Evolutionary conservation across 2,797 vertebrate genomes (phyloP).

Genomic region (Chrosomus eos): DNA sequence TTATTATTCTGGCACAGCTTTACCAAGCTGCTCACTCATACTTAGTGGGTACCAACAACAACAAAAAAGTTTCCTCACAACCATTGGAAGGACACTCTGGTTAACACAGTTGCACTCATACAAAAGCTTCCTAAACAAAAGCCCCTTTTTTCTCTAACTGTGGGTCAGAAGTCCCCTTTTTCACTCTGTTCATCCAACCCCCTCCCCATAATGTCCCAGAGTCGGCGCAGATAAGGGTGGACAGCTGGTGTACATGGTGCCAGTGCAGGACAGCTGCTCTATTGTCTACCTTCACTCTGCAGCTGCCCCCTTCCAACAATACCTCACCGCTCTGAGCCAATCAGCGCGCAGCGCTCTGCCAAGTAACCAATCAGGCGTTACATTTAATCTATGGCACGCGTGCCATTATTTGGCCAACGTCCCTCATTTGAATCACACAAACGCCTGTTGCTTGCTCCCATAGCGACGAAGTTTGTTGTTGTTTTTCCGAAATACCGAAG

Average conservation of each 20-base stretch:
- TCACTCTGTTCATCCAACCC: slow-evolving; percentile 85
- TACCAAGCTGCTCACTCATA: slow-evolving; percentile 55
- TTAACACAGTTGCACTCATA: slow-evolving; percentile 90
- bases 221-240: slow-evolving; percentile 90
- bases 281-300: slow-evolving; percentile 98
- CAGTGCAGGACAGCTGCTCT: slow-evolving; percentile 99
- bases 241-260: slow-evolving; percentile 99
- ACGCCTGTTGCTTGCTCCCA: slow-evolving; percentile 76
- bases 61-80: slow-evolving; percentile 75
- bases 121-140: slow-evolving; percentile 91
- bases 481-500: slow-evolving; percentile 30
- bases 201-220: slow-evolving; percentile 88
- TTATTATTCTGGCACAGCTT: slow-evolving; percentile 54
- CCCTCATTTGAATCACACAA: slow-evolving; percentile 74
- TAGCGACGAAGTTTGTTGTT: slow-evolving; percentile 37
- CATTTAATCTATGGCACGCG: slow-evolving; percentile 98
- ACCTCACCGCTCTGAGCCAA: slow-evolving; percentile 84
- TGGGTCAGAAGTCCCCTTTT: slow-evolving; percentile 98
- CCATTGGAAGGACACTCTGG: slow-evolving; percentile 81
- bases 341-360: slow-evolving; percentile 80
- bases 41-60: slow-evolving; percentile 42
- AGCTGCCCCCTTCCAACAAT: slow-evolving; percentile 99
- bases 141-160: slow-evolving; percentile 90
- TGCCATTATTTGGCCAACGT: slow-evolving; percentile 80
- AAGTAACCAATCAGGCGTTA: slow-evolving; percentile 83